Conservation (phyloP, 2,888 invertebrate species). For the Papilio elwesi region DNA sequence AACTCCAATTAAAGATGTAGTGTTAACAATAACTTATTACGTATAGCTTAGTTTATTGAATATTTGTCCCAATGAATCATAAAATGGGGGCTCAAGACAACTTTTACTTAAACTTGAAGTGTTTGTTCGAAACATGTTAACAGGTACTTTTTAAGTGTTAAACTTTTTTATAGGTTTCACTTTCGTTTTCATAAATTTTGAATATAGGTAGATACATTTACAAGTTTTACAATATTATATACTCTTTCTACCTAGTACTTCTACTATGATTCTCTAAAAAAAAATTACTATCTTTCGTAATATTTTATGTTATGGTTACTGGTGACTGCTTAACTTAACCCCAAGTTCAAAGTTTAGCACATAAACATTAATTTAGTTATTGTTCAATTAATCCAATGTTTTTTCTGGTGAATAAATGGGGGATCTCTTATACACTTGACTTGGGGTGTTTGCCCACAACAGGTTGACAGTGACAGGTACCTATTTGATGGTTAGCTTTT, state of each 20-base stretch:
- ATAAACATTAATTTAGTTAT: too few relatives aligned
- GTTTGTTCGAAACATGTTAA: conserved; percentile 31
- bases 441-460: conserved; percentile 4
- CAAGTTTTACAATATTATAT: neutral
- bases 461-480: conserved; percentile 28
- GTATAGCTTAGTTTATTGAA: neutral
- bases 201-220: neutral
- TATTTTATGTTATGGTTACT: too few relatives aligned
- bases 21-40: neutral
- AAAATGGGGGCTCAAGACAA: neutral
- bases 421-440: too few relatives aligned
- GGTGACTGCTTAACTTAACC: too few relatives aligned
- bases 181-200: neutral
- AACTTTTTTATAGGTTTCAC: neutral
- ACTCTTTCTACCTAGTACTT: too few relatives aligned
- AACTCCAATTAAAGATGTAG: neutral
- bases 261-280: too few relatives aligned
- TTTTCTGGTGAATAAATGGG: too few relatives aligned
- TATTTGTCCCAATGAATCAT: neutral
- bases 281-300: too few relatives aligned
- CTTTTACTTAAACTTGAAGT: conserved; percentile 11
- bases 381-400: too few relatives aligned
- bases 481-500: neutral
- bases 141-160: conserved; percentile 5
- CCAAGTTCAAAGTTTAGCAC: too few relatives aligned